Evolutionary conservation across 1,140 invertebrate species (phyloP).

Genomic region (Uloborus diversus): DNA sequence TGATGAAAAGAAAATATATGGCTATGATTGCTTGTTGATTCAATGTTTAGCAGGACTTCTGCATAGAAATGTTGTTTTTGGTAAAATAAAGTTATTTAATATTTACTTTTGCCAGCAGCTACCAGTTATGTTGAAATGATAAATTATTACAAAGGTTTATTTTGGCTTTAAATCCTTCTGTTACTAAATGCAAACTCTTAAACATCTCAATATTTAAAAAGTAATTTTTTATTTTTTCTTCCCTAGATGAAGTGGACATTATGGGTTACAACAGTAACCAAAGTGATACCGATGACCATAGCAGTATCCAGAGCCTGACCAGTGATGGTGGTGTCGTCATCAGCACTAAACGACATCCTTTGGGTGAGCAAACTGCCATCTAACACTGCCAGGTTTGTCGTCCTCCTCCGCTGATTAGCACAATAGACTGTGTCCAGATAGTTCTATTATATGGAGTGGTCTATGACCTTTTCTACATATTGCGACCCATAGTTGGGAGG

Average conservation of each 20-base stretch:
- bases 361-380: constrained; percentile 56
- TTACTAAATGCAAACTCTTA: too few relatives aligned
- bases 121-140: too few relatives aligned
- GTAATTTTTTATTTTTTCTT: constrained; percentile 55
- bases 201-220: too few relatives aligned
- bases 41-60: too few relatives aligned
- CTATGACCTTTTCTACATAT: constrained; percentile 26
- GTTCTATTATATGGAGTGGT: constrained; percentile 47
- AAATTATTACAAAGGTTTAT: too few relatives aligned
- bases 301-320: constrained; percentile 77
- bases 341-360: constrained; percentile 75
- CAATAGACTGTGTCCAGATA: constrained; percentile 56
- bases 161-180: too few relatives aligned
- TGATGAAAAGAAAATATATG: too few relatives aligned
- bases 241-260: constrained; percentile 87
- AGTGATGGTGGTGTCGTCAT: constrained; percentile 82
- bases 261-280: constrained; percentile 86
- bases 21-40: too few relatives aligned
- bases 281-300: constrained; percentile 84
- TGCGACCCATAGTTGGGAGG: constrained; percentile 26
- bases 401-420: constrained; percentile 56
- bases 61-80: too few relatives aligned
- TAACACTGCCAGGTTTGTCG: constrained; percentile 56
- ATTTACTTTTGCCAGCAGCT: too few relatives aligned
- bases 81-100: too few relatives aligned